These are phyloP conservation scores for Condylura cristata DNA, from an alignment of 2,113 vertebrate genomes.

Conservation along the genomic window DNA sequence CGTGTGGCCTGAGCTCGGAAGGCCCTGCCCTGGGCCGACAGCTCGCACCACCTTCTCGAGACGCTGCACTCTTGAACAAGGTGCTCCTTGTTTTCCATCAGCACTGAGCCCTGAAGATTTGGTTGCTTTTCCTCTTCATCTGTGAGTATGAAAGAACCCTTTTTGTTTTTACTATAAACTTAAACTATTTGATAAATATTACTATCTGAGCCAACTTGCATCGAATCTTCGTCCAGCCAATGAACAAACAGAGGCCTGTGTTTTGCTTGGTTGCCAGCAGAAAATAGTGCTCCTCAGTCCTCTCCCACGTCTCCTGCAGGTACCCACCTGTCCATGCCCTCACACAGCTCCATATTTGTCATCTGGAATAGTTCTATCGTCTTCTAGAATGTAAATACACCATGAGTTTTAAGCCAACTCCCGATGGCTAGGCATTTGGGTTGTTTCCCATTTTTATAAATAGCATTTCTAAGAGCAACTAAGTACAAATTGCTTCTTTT, in stretches of 20 bases:
- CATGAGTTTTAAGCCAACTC: constrained; percentile 38
- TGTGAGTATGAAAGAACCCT: background rate
- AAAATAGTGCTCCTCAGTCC: background rate
- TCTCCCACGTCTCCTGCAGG: background rate
- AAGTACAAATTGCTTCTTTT: constrained; percentile 64
- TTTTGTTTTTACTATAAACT: constrained; percentile 4
- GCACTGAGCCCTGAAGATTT: background rate
- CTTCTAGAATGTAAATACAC: constrained; percentile 55
- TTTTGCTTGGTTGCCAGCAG: background rate
- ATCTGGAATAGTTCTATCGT: constrained; percentile 19
- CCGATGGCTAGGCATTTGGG: constrained; percentile 41
- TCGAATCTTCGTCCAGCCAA: background rate
- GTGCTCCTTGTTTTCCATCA: background rate
- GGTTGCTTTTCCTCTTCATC: background rate
- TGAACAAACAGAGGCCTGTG: background rate
- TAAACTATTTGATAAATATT: background rate
- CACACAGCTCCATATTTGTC: constrained; percentile 30
- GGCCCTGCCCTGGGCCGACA: background rate
- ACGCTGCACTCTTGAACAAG: background rate
- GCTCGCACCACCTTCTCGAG: background rate
- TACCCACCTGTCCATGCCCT: background rate
- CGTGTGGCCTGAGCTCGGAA: background rate
- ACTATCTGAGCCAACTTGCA: constrained; percentile 22
- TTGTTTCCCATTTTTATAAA: constrained; percentile 70
- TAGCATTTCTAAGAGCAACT: constrained; percentile 66